Percentiles rank a stretch among this genome's conserved stretches.
phyloP scores from a whole-genome alignment of 2,888 invertebrate species.

The Nemotelus nigrinus region DNA sequence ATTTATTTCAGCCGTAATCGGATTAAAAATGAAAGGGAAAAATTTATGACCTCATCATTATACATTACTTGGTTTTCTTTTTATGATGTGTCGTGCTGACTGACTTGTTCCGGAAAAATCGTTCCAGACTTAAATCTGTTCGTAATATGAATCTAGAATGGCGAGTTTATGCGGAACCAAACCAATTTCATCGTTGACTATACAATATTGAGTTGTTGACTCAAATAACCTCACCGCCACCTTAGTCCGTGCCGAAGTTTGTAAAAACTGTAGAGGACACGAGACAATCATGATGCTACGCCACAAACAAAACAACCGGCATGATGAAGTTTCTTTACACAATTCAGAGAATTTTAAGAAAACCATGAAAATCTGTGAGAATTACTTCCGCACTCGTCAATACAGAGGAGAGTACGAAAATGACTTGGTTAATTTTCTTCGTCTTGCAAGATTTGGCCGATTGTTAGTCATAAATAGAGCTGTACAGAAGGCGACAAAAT shows the following conservation, averaged over 20 bases:
- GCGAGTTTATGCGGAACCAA: neutral
- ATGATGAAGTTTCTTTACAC: neutral
- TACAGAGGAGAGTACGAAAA: conserved; percentile 9
- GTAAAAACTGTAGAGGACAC: too few species aligned
- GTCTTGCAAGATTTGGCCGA: neutral
- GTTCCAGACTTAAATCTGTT: neutral
- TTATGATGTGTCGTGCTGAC: neutral
- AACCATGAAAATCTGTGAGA: conserved; percentile 12
- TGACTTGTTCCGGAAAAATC: neutral
- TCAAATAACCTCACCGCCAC: too few species aligned
- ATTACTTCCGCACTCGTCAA: conserved; percentile 31
- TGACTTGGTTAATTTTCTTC: conserved; percentile 27
- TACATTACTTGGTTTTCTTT: neutral
- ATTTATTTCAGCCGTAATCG: conserved; percentile 31
- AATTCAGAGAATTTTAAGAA: neutral
- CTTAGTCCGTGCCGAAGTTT: too few species aligned
- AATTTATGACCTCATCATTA: neutral
- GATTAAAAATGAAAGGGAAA: conserved; percentile 20
- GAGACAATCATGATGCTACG: too few species aligned
- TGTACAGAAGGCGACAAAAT: too few species aligned
- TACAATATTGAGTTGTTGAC: too few species aligned
- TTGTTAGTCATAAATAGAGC: too few species aligned
- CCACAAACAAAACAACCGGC: too few species aligned
- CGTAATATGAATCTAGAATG: neutral
- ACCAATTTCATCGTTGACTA: too few species aligned